Conservation (phyloP, 2,888 invertebrate genomes). For the Leptarthrus brevirostris region DNA sequence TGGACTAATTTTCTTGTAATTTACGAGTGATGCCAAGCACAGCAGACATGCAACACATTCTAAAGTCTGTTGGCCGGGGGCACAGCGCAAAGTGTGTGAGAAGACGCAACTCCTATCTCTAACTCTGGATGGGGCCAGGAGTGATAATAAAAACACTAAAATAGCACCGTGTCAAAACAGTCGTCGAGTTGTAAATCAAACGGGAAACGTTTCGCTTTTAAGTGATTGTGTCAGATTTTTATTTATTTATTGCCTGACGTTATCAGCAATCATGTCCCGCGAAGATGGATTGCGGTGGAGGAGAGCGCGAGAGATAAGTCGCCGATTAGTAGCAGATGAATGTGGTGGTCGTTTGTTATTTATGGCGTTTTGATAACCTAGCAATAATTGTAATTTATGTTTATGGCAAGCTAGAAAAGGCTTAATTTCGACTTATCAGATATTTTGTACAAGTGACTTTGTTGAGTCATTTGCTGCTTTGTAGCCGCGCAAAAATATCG, state of each 20-base stretch:
- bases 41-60: slow-evolving; percentile 4
- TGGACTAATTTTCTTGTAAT: slow-evolving; percentile 42
- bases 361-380: slow-evolving; percentile 57
- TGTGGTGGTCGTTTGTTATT: slow-evolving; percentile 53
- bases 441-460: slow-evolving; percentile 7
- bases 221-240: slow-evolving; percentile 50
- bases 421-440: slow-evolving; percentile 37
- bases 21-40: slow-evolving; percentile 30
- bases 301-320: slow-evolving; percentile 24
- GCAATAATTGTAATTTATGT: slow-evolving; percentile 55
- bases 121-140: not conserved
- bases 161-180: slow-evolving; percentile 46
- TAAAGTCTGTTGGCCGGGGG: not conserved
- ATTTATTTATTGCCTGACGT: slow-evolving; percentile 46
- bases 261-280: slow-evolving; percentile 46
- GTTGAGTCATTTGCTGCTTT: not conserved
- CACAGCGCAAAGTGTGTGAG: no score
- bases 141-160: slow-evolving; percentile 36
- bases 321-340: slow-evolving; percentile 47
- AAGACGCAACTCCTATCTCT: no score
- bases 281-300: slow-evolving; percentile 42
- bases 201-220: slow-evolving; percentile 44
- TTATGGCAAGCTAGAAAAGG: slow-evolving; percentile 38
- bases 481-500: slow-evolving; percentile 1
- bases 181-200: slow-evolving; percentile 42